phyloP scores from a whole-genome alignment of 1,140 invertebrate species.

The Phenacoccus solenopsis region DNA sequence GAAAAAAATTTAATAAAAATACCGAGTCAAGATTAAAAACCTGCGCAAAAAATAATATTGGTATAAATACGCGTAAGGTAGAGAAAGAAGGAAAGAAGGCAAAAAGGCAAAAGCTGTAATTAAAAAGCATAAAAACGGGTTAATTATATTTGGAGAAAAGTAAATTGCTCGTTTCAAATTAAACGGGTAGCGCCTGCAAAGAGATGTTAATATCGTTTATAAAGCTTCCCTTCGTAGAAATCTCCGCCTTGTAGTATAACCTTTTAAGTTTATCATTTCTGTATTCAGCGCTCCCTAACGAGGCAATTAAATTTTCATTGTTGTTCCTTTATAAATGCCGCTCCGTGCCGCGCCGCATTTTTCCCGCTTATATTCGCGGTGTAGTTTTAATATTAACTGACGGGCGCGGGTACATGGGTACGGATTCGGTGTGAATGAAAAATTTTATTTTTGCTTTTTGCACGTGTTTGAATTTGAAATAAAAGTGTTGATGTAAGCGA shows the following conservation, averaged over 20 bases:
- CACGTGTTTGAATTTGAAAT: no score
- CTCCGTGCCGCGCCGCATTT: no score
- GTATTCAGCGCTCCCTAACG: conserved; percentile 7
- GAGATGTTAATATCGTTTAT: conserved; percentile 14
- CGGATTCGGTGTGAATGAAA: no score
- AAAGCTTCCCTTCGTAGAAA: not conserved
- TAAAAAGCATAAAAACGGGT: conserved; percentile 17
- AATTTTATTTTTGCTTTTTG: no score
- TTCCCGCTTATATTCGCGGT: conserved; percentile 1
- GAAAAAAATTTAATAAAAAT: not conserved
- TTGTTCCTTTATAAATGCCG: conserved; percentile 10
- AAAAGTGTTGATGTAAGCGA: no score
- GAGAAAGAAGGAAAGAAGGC: not conserved
- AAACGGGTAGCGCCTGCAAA: conserved; percentile 12
- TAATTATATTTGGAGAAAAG: conserved; percentile 17
- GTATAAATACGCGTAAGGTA: no score
- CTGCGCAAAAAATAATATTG: not conserved
- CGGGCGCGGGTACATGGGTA: no score
- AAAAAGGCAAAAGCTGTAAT: conserved; percentile 1
- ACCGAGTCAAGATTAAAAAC: not conserved
- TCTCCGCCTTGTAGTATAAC: not conserved
- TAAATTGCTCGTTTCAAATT: conserved; percentile 18
- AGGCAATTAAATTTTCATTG: conserved; percentile 14
- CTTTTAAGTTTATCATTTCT: conserved; percentile 16
- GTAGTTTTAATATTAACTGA: no score